These are phyloP conservation scores for Coecobrya sp. DNA, from an alignment of 2,888 invertebrate species.

Conservation along the genomic window DNA sequence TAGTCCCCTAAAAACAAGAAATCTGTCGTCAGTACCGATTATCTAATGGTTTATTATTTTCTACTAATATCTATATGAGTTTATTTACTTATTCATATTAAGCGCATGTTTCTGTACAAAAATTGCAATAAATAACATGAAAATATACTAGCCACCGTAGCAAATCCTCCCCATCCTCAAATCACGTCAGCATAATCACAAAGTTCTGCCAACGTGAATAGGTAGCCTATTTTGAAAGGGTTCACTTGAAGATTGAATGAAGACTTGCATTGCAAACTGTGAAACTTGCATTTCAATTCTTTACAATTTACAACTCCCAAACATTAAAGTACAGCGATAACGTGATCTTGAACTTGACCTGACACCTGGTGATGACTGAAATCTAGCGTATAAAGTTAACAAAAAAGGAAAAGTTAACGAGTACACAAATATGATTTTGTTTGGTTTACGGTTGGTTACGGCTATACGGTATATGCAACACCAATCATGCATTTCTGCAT, in stretches of 20 bases:
- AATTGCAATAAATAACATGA: no score
- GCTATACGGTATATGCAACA: background rate
- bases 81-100: no score
- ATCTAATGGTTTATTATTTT: no score
- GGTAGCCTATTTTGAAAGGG: no score
- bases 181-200: no score
- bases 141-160: background rate
- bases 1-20: no score
- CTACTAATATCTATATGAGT: no score
- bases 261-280: background rate
- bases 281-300: background rate
- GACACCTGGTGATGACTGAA: slow-evolving; percentile 65
- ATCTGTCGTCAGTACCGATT: no score
- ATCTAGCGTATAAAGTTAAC: slow-evolving; percentile 15
- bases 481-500: slow-evolving; percentile 5
- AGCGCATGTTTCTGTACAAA: no score
- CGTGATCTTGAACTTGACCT: slow-evolving; percentile 80
- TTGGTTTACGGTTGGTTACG: background rate
- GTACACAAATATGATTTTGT: background rate
- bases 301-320: no score
- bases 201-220: no score
- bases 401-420: slow-evolving; percentile 66
- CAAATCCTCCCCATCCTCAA: background rate
- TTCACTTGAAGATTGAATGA: slow-evolving; percentile 15
- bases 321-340: background rate